phyloP scores from a whole-genome alignment of 1,140 invertebrate genomes.

The Drosophila azteca region DNA sequence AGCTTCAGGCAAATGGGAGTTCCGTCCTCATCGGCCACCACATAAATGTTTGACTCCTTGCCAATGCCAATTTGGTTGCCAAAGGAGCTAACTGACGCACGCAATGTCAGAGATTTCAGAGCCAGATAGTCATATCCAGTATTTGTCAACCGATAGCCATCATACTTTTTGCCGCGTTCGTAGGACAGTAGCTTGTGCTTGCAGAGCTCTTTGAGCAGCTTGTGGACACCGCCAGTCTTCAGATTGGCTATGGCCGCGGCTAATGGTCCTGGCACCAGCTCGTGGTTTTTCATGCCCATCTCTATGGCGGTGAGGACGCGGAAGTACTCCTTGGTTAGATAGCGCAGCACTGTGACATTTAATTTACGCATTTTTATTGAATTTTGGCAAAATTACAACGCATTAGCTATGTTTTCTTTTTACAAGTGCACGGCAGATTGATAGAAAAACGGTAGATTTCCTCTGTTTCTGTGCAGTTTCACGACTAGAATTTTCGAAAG shows the following conservation, averaged over 20 bases:
- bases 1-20: conserved; percentile 94
- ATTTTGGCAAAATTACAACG: too few species aligned
- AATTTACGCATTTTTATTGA: too few species aligned
- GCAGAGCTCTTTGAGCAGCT: conserved; percentile 94
- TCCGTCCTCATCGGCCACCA: conserved; percentile 91
- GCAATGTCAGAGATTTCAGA: conserved; percentile 92
- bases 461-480: neutral
- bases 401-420: too few species aligned
- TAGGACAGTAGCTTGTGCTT: conserved; percentile 95
- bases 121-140: conserved; percentile 98
- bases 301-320: conserved; percentile 97
- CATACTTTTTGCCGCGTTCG: conserved; percentile 95
- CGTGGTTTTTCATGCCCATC: conserved; percentile 99
- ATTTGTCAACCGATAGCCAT: conserved; percentile 98
- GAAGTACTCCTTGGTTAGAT: conserved; percentile 95
- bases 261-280: conserved; percentile 94
- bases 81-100: conserved; percentile 92
- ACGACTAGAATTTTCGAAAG: neutral
- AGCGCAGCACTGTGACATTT: conserved; percentile 94
- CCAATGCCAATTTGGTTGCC: conserved; percentile 99
- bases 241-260: conserved; percentile 97
- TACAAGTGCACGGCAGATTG: too few species aligned
- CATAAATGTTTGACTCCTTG: conserved; percentile 98
- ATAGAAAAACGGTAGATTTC: too few species aligned
- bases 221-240: conserved; percentile 96